These are phyloP conservation scores for Hirtodrosophila alboralis DNA, from an alignment of 2,888 invertebrate genomes.

Conservation along the genomic window DNA sequence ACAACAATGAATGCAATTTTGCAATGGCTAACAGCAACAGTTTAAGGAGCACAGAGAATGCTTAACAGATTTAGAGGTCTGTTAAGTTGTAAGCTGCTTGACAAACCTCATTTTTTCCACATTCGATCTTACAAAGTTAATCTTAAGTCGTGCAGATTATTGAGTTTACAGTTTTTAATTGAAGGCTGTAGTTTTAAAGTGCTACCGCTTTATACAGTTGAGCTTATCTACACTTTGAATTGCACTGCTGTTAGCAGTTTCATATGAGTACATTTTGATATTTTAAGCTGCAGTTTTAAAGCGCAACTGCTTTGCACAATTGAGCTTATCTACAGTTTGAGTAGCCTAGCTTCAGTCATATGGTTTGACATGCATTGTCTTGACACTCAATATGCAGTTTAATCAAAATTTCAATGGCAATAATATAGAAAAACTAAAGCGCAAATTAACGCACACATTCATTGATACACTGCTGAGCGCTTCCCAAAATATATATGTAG, in stretches of 20 bases:
- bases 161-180: neutral
- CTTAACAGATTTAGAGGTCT: no score
- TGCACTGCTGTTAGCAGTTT: no score
- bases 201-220: neutral
- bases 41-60: slow-evolving; percentile 4
- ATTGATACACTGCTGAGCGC: slow-evolving; percentile 11
- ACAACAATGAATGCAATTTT: slow-evolving; percentile 4
- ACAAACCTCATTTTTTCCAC: no score
- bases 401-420: slow-evolving; percentile 67
- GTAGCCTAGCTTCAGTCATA: no score
- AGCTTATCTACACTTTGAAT: no score
- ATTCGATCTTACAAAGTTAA: no score
- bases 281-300: neutral
- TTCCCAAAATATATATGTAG: slow-evolving; percentile 22
- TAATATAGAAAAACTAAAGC: slow-evolving; percentile 48
- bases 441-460: slow-evolving; percentile 61
- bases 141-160: no score
- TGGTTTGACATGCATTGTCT: no score
- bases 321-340: no score
- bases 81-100: no score
- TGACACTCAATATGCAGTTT: slow-evolving; percentile 41
- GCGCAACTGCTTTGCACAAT: neutral
- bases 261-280: no score
- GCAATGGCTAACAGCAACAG: neutral
- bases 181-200: neutral